These are phyloP conservation scores for Coturnix japonica DNA, from an alignment of 2,113 vertebrate genomes.

Conservation along the genomic window DNA sequence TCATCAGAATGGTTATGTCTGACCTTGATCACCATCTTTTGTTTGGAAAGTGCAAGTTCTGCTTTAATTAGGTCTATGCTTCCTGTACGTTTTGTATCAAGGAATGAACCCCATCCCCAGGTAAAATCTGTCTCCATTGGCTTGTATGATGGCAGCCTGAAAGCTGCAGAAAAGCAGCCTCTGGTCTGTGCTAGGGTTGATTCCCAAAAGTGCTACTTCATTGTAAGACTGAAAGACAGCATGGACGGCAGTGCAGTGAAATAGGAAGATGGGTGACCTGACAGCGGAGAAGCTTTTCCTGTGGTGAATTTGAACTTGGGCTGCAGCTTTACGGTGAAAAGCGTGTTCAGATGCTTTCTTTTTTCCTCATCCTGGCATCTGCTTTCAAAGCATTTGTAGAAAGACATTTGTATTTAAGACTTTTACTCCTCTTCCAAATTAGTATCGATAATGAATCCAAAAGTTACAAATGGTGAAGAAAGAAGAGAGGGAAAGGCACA, in stretches of 20 bases:
- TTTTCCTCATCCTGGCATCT: background rate
- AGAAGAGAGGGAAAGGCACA: background rate
- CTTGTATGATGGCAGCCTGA: background rate
- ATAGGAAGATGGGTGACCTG: background rate
- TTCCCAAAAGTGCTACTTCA: background rate
- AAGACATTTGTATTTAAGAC: background rate
- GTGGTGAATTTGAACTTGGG: rapidly evolving
- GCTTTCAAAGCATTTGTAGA: background rate
- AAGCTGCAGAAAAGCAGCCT: background rate
- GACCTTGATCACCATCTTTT: background rate
- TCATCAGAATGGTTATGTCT: background rate
- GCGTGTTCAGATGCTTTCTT: background rate
- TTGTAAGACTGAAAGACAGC: background rate
- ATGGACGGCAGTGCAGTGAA: background rate
- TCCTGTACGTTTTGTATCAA: background rate
- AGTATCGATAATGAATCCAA: background rate
- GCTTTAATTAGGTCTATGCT: background rate
- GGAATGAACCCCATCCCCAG: background rate
- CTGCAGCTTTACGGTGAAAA: background rate
- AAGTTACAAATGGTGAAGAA: background rate
- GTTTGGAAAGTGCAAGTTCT: background rate
- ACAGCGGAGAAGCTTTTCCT: background rate
- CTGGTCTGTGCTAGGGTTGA: background rate
- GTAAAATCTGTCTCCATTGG: background rate
- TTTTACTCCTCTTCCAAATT: background rate